Percentiles rank a stretch among this genome's conserved stretches.
Conservation (phyloP, 2,888 invertebrate species). For the Molanna angustata region DNA sequence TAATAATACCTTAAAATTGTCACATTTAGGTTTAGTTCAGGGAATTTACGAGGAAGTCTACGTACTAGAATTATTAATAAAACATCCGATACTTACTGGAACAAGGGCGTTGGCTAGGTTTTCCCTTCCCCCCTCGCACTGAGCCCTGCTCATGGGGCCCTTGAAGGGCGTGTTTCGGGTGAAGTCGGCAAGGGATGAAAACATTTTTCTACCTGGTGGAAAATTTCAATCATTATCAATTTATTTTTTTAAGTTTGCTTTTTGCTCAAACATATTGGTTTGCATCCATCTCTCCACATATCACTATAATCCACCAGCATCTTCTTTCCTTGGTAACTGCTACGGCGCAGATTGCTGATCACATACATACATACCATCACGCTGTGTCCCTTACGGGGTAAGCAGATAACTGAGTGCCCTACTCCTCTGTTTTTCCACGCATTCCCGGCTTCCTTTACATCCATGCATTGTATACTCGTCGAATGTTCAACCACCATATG, state of each 20-base stretch:
- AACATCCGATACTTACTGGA: slow-evolving; percentile 29
- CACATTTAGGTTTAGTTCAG: no score
- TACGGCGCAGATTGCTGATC: no score
- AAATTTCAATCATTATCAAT: background rate
- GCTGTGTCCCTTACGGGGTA: no score
- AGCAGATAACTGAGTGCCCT: no score
- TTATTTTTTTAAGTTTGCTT: background rate
- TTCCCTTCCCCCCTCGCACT: slow-evolving; percentile 50
- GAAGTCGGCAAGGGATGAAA: slow-evolving; percentile 60
- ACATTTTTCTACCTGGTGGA: slow-evolving; percentile 43
- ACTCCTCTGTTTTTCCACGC: no score
- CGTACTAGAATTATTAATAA: no score
- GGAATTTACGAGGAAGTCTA: no score
- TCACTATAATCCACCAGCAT: background rate
- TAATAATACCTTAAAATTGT: no score
- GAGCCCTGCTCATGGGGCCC: slow-evolving; percentile 57
- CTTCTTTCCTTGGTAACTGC: background rate
- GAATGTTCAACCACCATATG: no score
- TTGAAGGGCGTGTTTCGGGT: slow-evolving; percentile 64
- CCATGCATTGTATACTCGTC: no score
- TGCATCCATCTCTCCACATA: background rate
- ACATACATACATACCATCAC: no score
- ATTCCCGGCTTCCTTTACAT: no score
- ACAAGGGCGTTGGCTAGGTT: slow-evolving; percentile 34
- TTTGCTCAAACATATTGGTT: background rate